Percentiles rank a stretch among this genome's conserved stretches.
These are phyloP conservation scores for Pelobates fuscus DNA, from an alignment of 2,113 vertebrate species.

Conservation along the genomic window DNA sequence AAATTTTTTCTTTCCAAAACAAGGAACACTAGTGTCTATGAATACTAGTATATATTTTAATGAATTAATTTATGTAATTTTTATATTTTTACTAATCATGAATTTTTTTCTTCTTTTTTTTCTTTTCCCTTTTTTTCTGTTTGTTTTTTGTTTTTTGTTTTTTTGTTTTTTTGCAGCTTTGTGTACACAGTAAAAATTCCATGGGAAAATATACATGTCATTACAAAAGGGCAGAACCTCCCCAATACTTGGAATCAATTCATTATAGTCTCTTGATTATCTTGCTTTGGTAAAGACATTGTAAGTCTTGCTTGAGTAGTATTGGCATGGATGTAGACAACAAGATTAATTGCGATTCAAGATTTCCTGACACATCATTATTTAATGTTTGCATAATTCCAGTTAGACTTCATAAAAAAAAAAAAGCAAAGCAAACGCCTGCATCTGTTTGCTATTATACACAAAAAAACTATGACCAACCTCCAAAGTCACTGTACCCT, in stretches of 20 bases:
- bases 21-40: no score
- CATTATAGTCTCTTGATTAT: conserved; percentile 43
- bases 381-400: conserved; percentile 63
- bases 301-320: conserved; percentile 43
- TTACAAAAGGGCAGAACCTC: background rate
- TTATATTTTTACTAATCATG: no score
- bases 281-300: conserved; percentile 47
- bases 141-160: background rate
- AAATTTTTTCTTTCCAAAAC: no score
- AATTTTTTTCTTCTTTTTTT: background rate
- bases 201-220: background rate
- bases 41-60: background rate
- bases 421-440: conserved; percentile 52
- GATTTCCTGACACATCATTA: conserved; percentile 60
- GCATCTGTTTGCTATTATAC: conserved; percentile 62
- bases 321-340: conserved; percentile 55
- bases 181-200: background rate
- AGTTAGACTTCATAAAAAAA: conserved; percentile 59
- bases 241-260: conserved; percentile 6
- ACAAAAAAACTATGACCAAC: conserved; percentile 53
- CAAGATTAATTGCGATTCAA: conserved; percentile 57
- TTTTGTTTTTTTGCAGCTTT: background rate
- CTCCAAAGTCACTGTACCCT: conserved; percentile 30
- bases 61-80: no score
- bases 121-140: no score